phyloP scores from a whole-genome alignment of 2,888 invertebrate species.

The Ichneumon xanthorius region DNA sequence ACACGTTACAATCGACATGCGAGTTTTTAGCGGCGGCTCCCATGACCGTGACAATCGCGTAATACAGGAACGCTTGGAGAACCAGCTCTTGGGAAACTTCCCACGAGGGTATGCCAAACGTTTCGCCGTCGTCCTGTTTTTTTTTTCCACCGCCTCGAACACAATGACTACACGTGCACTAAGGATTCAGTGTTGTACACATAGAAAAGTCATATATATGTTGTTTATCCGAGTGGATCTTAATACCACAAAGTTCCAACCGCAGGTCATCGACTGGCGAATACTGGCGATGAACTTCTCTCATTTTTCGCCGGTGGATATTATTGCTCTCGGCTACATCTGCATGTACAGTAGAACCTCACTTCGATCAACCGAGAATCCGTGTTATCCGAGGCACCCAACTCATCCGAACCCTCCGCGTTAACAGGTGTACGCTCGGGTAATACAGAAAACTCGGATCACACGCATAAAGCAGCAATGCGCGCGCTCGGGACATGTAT shows the following conservation, averaged over 20 bases:
- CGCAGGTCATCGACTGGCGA: conserved; percentile 4
- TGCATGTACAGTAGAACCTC: neutral
- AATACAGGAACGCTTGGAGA: conserved; percentile 27
- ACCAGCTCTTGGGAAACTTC: conserved; percentile 73
- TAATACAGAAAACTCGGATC: too few relatives aligned
- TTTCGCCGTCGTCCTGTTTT: conserved; percentile 33
- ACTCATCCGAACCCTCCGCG: too few relatives aligned
- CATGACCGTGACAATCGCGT: conserved; percentile 43
- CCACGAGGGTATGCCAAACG: conserved; percentile 69
- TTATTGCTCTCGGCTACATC: neutral
- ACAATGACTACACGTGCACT: conserved; percentile 6
- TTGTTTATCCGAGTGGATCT: too few relatives aligned
- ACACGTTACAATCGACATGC: neutral
- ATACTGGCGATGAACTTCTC: neutral
- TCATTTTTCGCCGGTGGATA: conserved; percentile 8
- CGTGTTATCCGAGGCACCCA: too few relatives aligned
- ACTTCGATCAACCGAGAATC: too few relatives aligned
- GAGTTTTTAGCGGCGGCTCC: conserved; percentile 41
- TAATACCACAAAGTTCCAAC: neutral
- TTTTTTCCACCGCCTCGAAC: conserved; percentile 29
- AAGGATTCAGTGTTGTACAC: neutral
- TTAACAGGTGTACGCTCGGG: too few relatives aligned
- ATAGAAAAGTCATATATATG: too few relatives aligned
- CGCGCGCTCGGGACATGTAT: too few relatives aligned
- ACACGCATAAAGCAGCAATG: too few relatives aligned